Evolutionary conservation across 2,797 vertebrate genomes (phyloP).

Genomic region (Macrochelys suwanniensis): DNA sequence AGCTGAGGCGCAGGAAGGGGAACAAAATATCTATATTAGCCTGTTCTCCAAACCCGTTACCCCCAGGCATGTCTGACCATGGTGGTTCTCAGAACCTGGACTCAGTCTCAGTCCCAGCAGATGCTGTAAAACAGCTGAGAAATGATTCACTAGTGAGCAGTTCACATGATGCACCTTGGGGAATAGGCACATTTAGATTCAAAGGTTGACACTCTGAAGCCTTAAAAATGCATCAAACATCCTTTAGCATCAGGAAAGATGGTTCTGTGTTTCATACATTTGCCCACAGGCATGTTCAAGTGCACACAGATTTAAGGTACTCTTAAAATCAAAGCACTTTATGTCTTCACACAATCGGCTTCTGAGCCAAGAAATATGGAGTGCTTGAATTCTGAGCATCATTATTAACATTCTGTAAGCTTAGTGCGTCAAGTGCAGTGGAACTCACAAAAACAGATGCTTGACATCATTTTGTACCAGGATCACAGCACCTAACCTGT

Average conservation of each 20-base stretch:
- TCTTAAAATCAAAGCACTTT: fast-evolving
- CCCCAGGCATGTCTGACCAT: background rate
- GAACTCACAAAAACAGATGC: fast-evolving
- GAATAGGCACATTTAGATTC: background rate
- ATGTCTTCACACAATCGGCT: fast-evolving
- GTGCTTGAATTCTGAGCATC: fast-evolving
- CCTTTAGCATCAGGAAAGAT: background rate
- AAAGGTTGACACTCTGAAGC: background rate
- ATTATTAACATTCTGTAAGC: fast-evolving
- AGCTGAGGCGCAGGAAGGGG: background rate
- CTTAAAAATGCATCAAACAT: background rate
- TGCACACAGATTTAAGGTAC: fast-evolving
- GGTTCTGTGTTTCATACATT: background rate
- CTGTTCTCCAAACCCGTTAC: background rate
- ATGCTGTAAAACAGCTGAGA: background rate
- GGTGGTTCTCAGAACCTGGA: background rate
- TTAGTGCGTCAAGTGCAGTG: fast-evolving
- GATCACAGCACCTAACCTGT: background rate
- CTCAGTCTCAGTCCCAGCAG: background rate
- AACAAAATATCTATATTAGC: background rate
- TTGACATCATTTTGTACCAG: fast-evolving
- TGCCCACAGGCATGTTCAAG: fast-evolving
- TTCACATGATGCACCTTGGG: background rate
- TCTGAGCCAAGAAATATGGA: fast-evolving
- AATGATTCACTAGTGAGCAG: background rate